Evolutionary conservation across 2,113 vertebrate species (phyloP), one percentile per base, ranked within the genome.

Genomic region (Pelvicachromis taeniatus): DNA sequence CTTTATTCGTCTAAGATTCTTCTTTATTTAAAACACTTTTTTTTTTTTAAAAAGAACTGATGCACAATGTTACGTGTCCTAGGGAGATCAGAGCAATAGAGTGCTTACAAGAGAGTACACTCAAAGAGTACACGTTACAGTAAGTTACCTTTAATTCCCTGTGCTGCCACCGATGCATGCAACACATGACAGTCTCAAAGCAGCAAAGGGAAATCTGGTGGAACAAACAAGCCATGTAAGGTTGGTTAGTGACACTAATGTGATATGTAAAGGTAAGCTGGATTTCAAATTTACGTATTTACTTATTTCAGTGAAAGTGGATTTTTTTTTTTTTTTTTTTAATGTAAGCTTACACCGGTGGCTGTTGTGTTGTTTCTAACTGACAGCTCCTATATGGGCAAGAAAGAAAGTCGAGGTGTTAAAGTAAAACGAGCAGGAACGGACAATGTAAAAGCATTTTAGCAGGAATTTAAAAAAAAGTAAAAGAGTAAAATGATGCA

Each of bases 1-100:
- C 53, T 42, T 11, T 75, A 92, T 90, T 88, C 85, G 84, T 88
- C 53, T 78, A 26, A 78, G 42, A 85, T 65, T 16, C 10, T 50
- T 87, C 16, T 78, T 54, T 70, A 48, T 33, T 83, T 9, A 19
- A 63, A 10, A 77, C 10, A 6, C 5, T 35, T 9, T 65, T 21
- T 38, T 21, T n/a, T n/a, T n/a, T n/a, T n/a, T n/a, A n/a, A 26
- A 13, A 10, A 54, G 38, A 79, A 17, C 7, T 1, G 3, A 29
- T 1, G 6, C 23, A 45, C 6, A 73, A 1, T 4, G 33, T 33
- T 5, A 61, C 55, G 5, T 0, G 78, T 14, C 58, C 31, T 0
- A 11, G 21, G 21, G 53, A n/a, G 19, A 42, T 63, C 19, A 6
- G 9, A 23, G 7, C 29, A 55, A 68, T n/a, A 4, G 4, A 45